Percentiles rank a stretch among this genome's conserved stretches.
Evolutionary conservation across 2,797 vertebrate genomes (phyloP).

Genomic region (Gymnothorax reevesii): DNA sequence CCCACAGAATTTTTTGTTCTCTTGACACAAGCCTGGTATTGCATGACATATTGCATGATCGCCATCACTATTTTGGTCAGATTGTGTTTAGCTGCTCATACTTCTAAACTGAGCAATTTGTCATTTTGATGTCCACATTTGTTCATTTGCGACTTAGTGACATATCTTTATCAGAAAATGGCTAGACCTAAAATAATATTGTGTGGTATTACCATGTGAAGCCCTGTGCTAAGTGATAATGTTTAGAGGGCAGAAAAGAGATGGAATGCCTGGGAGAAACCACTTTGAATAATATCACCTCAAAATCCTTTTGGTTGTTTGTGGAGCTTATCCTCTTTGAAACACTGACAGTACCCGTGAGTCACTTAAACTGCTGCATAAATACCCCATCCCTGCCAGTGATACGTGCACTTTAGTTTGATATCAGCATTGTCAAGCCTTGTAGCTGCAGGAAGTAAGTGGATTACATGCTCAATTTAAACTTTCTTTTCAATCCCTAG

Average conservation of each 20-base stretch:
- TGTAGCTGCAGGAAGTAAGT: slow-evolving; percentile 52
- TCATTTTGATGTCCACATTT: no score
- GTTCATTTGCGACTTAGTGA: no score
- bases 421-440: slow-evolving; percentile 52
- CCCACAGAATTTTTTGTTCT: background rate
- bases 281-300: slow-evolving; percentile 62
- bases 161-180: no score
- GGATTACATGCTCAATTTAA: slow-evolving; percentile 52
- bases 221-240: slow-evolving; percentile 2
- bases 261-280: slow-evolving; percentile 37
- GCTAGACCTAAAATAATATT: no score
- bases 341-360: slow-evolving; percentile 63
- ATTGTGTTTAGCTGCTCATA: no score
- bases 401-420: slow-evolving; percentile 61
- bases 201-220: background rate
- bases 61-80: no score
- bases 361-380: slow-evolving; percentile 65
- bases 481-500: slow-evolving; percentile 54
- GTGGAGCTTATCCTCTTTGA: slow-evolving; percentile 60
- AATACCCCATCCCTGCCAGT: slow-evolving; percentile 62
- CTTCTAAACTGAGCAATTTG: no score
- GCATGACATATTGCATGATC: background rate
- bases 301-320: slow-evolving; percentile 64
- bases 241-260: slow-evolving; percentile 19
- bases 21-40: background rate